phyloP scores from a whole-genome alignment of 2,113 vertebrate genomes.

The Pan troglodytes region NHGRI_mPanTro3-v2.1_pri NC_072401.2:162073001-162073500 shows the following conservation, averaged over 20 bases:
- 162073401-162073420: constrained; percentile 24
- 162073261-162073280: constrained; percentile 46
- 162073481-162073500: neutral
- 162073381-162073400: constrained; percentile 36
- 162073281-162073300: neutral
- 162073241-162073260: neutral
- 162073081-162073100: neutral
- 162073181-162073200: neutral
- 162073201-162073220: neutral
- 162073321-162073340: constrained; percentile 46
- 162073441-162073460: neutral
- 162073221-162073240: constrained; percentile 22
- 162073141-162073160: neutral
- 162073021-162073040: neutral
- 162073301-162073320: neutral
- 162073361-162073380: constrained; percentile 21
- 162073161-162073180: neutral
- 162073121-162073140: neutral
- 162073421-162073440: neutral
- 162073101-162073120: neutral
- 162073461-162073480: neutral
- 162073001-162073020: neutral
- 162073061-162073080: neutral
- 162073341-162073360: constrained; percentile 48
- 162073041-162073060: fast-evolving